Evolutionary conservation across 1,140 invertebrate genomes (phyloP), one percentile per base, ranked within the genome.

Genomic region (Dicyema japonicum): DNA sequence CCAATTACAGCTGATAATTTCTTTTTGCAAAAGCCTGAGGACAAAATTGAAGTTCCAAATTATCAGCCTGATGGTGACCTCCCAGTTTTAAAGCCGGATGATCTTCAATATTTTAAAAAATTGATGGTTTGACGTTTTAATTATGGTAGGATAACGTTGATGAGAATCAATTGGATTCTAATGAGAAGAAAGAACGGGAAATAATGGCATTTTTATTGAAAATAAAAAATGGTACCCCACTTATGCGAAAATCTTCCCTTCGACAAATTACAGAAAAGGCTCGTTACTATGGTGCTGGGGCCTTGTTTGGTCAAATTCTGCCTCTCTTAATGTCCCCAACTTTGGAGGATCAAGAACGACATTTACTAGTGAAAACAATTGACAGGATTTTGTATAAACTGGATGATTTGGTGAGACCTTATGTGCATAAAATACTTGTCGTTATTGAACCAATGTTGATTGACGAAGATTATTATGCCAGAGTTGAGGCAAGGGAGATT

Each of bases 51-150:
- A 42, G 69, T 78, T 41, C 63, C 85, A 24, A 82, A 94, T 41
- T 75, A 78, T 44, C 85, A 97, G 48, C 85, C 85, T 1, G 62
- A 61, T 24, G 64, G 62, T 18, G 88, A 94, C 56, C 56, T 97
- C 27, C 85, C 88, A 11, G 80, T 92, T 44, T 69, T 97, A 62
- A 97, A 97, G 48, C 85, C 85, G 0, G 88, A 97, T 54, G 88
- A 97, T 58, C 76, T 88, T 15, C 88, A 97, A 50, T 94, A 97
- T 56, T 97, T 97, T 52, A 85, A 97, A 47, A 94, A 94, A 56
- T 55, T 97, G 16, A 53, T 97, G 23, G 57, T 58, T 34, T 42
- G 46, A 40, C 14, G 13, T 30, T 14, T 4, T 18, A 28, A 13
- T 16, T 34, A 8, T 27, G 33, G 12, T 24, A 57, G 54, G 63